Conservation (phyloP, 2,888 invertebrate species). For the Synergus umbraculus region DNA sequence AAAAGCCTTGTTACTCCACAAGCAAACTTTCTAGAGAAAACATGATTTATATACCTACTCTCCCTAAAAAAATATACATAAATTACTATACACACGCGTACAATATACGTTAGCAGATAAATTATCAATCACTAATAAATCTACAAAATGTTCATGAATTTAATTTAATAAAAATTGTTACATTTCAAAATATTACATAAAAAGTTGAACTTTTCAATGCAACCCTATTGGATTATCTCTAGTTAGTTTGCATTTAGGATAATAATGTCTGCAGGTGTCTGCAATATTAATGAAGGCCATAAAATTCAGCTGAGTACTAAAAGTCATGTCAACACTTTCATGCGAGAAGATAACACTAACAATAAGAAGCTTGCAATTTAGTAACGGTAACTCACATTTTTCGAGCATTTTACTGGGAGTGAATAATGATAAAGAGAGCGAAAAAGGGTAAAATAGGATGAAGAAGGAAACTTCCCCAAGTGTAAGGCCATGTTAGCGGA, state of each 20-base stretch:
- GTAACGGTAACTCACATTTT: neutral
- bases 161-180: no score
- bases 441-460: neutral
- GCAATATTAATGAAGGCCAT: neutral
- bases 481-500: slow-evolving; percentile 35
- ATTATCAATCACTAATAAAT: no score
- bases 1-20: neutral
- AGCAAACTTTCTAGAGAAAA: slow-evolving; percentile 11
- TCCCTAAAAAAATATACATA: no score
- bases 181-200: no score
- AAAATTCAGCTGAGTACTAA: neutral
- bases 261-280: neutral
- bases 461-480: slow-evolving; percentile 2
- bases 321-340: neutral
- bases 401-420: neutral
- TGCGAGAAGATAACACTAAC: neutral
- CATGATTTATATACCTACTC: neutral
- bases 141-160: no score
- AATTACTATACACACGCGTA: no score
- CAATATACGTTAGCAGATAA: no score
- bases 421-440: neutral
- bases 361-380: neutral
- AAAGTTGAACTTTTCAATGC: no score
- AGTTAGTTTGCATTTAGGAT: neutral
- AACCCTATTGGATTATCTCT: neutral